Evolutionary conservation across 2,113 vertebrate genomes (phyloP), one percentile per base, ranked within the genome.

Genomic region (Erinaceus europaeus): DNA sequence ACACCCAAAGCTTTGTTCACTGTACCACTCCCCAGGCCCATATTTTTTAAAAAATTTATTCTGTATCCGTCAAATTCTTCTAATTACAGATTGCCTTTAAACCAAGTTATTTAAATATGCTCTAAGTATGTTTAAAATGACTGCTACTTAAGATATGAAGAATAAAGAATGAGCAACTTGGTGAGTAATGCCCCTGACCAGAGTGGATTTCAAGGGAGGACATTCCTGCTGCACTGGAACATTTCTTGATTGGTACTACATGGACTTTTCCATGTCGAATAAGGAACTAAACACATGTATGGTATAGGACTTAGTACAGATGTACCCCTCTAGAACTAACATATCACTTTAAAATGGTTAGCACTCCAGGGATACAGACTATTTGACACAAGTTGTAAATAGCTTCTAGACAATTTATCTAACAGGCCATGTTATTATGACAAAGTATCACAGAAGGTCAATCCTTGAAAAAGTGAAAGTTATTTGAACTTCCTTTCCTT

Each of bases 401-500:
- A 36, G 48, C 53, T 32, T 59, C 71, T n/a, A 32, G 27, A 90
- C 40, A 88, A 71, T 13, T 46, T 52, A 64, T 15, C 40, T 36
- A 34, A 36, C 42, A 65, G 65, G 59, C 52, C 23, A 40, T 8
- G 40, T 27, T 27, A 68, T 79, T 36, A 44, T 20, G 36, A 67
- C 20, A 18, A 81, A 5, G 9, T 53, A 36, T 57, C 48, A 38
- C 4, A 29, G 23, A 62, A 85, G 69, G 78, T 36, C 59, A 83
- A 34, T 36, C 34, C 11, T 46, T 17, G 42, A 52, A n/a, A 77
- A 84, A 81, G 64, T 23, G n/a, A 46, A 36, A 84, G 72, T 17
- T 55, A 48, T n/a, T 62, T 64, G 86, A 65, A 92, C 75, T 94
- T 93, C 84, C 55, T 73, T 50, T 46, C 61, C 61, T 77, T 88